Evolutionary conservation across 2,888 invertebrate genomes (phyloP), one percentile per base, ranked within the genome.

Genomic region (Pyrochroa serraticornis): DNA sequence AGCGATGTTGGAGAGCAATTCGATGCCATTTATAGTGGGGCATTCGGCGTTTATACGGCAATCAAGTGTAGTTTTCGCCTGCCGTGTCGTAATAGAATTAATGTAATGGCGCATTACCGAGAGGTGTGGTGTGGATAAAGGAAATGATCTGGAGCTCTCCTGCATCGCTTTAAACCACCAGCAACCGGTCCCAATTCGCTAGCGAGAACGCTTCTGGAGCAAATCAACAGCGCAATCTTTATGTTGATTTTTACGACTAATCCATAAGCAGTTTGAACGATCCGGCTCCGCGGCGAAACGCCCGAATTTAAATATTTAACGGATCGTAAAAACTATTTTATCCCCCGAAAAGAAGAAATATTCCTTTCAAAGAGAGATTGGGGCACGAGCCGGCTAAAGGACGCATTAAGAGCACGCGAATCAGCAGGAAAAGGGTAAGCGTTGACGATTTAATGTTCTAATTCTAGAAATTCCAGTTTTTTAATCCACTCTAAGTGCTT

Each of bases 51-150:
- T 74, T 75, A 75, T 75, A 68, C 73, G 73, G 71, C 73, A 74
- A 76, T 76, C 75, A 71, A 74, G 73, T 71, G 74, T 72, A 75
- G 71, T 75, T 75, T 72, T 73, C 74, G 71, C 72, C 71, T 71
- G 71, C 68, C 71, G 71, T 70, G 71, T 71, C 70, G 71, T 74
- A 73, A 75, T 75, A 74, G 76, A 76, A 76, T 76, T 75, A 76
- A 76, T 75, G 73, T 72, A 72, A 76, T 74, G 71, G 74, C 67
- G 70, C 73, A 72, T 75, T 73, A 73, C 71, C 37, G 63, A 46
- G 60, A 64, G 64, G 67, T 69, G 71, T 67, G 69, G 67, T 65
- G 65, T 58, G 70, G 69, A 71, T 70, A 71, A 70, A 69, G 70
- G 66, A 70, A 69, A 72, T 68, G 67, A 69, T 70, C 70, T 68